Conservation (phyloP, 2,888 invertebrate genomes). For the Pachliopta kotzebuea region DNA sequence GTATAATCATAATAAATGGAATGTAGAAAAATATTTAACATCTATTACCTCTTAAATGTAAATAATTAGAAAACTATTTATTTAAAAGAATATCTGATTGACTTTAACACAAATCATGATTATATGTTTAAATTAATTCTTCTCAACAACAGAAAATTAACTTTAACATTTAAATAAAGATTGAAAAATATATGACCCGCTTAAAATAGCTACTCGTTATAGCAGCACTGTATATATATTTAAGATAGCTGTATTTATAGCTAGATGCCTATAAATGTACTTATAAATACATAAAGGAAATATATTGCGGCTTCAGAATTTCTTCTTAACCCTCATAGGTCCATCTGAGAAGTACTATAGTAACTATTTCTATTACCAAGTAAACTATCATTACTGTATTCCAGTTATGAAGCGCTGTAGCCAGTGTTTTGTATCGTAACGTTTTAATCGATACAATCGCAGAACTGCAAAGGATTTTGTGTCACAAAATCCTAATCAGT, state of each 20-base stretch:
- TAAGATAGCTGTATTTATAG: no score
- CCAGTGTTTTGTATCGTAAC: no score
- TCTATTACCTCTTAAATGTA: constrained; percentile 7
- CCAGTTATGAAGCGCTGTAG: no score
- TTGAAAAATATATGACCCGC: background rate
- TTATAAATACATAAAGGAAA: no score
- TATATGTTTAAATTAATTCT: background rate
- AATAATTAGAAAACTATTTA: constrained; percentile 3
- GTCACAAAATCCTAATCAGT: background rate
- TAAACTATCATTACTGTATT: no score
- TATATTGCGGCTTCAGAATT: no score
- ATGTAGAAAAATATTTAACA: constrained; percentile 20
- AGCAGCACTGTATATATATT: no score
- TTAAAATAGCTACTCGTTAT: no score
- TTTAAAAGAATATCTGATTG: background rate
- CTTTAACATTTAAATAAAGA: background rate
- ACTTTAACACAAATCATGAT: background rate
- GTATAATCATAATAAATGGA: background rate
- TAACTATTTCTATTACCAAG: no score
- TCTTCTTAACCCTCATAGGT: no score
- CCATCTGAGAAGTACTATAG: no score
- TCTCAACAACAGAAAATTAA: background rate
- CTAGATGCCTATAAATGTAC: no score
- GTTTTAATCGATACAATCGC: background rate
- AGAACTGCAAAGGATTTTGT: background rate